A percentile compares a stretch with the other conserved stretches of the same genome.
Conservation (phyloP, 1,140 invertebrate genomes). For the Drosophila mojavensis region DNA sequence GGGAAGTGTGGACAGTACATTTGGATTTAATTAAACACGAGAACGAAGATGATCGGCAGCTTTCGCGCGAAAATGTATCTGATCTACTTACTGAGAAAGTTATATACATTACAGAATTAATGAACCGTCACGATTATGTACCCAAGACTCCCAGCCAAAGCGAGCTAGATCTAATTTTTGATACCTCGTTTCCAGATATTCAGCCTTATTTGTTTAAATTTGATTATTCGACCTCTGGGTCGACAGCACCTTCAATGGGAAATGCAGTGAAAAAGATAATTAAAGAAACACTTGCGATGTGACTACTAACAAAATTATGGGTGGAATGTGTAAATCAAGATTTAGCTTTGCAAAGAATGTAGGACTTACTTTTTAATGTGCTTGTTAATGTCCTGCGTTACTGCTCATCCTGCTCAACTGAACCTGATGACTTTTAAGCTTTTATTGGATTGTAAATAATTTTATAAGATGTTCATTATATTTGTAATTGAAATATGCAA, state of each 20-base stretch:
- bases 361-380: too few species aligned
- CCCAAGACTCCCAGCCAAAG: slow-evolving; percentile 97
- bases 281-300: slow-evolving; percentile 92
- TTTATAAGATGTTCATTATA: too few species aligned
- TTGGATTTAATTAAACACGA: slow-evolving; percentile 93
- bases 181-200: slow-evolving; percentile 95
- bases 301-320: slow-evolving; percentile 67
- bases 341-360: too few species aligned
- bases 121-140: slow-evolving; percentile 97
- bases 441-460: too few species aligned
- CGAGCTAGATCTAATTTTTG: slow-evolving; percentile 97
- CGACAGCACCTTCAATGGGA: slow-evolving; percentile 89
- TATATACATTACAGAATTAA: slow-evolving; percentile 95
- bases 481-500: too few species aligned
- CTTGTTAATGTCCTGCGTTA: too few species aligned
- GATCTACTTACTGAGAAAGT: slow-evolving; percentile 97
- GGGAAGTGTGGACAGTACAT: slow-evolving; percentile 98
- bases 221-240: slow-evolving; percentile 90
- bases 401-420: too few species aligned
- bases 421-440: too few species aligned
- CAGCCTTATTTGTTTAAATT: slow-evolving; percentile 98
- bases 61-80: slow-evolving; percentile 94
- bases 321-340: too few species aligned
- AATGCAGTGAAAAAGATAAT: slow-evolving; percentile 96
- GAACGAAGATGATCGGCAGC: slow-evolving; percentile 94